Evolutionary conservation across 2,113 vertebrate species (phyloP), one percentile per base, ranked within the genome.

Genomic region (Rousettus leschenaultii): DNA sequence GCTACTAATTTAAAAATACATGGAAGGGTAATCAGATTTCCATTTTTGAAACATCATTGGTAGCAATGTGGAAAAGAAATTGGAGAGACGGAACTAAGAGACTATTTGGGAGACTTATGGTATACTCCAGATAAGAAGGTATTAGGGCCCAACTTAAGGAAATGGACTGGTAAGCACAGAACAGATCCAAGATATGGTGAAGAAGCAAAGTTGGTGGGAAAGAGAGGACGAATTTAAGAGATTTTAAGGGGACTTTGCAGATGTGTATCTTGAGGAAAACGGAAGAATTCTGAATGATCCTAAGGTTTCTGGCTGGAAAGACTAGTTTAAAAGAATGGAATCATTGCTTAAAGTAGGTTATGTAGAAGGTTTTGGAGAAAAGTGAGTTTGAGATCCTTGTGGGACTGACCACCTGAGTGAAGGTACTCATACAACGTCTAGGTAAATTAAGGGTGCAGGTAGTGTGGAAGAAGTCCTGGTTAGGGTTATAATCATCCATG

Each of bases 1-100:
- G 43, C 59, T 75, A 59, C 6, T n/a, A 78, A 96, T 10, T 85
- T 66, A 55, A 95, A 96, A 85, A 88, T 30, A 68, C 22, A 90
- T 33, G 92, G 26, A 45, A 74, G 33, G 90, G 18, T 61, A 85
- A 73, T 83, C 78, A 83, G 66, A 95, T 66, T 86, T 94, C 73
- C 11, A 93, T 40, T 74, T 95, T 73, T 61, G 73, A 85, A 90
- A 79, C 19, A 75, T 59, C 22, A 65, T 0, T 80, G 43, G 73
- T 77, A 89, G 33, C 7, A 85, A 55, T 55, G n/a, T 59, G 61
- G 71, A 85, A 12, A 68, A 83, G 57, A 86, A 63, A 86, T 33
- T 38, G 35, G 35, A 85, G 48, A 57, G 14, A 80, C 26, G 24
- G 21, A 93, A 89, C 45, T 61, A 89, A 83, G 70, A 94, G 55